Evolutionary conservation across 2,888 invertebrate species (phyloP).

Genomic region (Pilophorus perplexus): DNA sequence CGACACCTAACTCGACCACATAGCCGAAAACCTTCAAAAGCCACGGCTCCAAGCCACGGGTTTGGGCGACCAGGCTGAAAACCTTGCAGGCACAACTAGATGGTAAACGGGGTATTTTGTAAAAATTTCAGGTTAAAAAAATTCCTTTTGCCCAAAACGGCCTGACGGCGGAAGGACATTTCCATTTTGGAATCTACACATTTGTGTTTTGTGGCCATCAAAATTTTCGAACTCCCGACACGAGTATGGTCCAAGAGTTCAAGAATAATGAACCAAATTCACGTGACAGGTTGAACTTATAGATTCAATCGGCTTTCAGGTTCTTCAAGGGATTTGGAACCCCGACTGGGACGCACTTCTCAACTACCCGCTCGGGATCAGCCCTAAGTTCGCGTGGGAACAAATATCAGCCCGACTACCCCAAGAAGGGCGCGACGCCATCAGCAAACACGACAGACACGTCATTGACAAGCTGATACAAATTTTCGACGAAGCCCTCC

Average conservation of each 20-base stretch:
- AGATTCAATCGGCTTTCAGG: constrained; percentile 50
- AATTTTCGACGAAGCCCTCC: constrained; percentile 36
- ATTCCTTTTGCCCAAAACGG: too few relatives aligned
- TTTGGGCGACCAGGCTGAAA: too few relatives aligned
- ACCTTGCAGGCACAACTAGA: too few relatives aligned
- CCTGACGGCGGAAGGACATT: too few relatives aligned
- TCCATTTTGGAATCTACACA: too few relatives aligned
- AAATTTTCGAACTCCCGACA: too few relatives aligned
- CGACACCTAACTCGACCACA: too few relatives aligned
- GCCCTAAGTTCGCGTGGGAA: constrained; percentile 54
- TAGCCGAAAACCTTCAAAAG: too few relatives aligned
- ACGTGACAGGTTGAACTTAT: background rate
- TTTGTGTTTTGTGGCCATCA: too few relatives aligned
- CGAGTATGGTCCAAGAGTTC: background rate
- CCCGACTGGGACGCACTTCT: constrained; percentile 57
- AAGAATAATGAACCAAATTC: background rate
- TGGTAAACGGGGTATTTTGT: too few relatives aligned
- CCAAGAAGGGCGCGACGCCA: constrained; percentile 8
- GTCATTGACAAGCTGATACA: constrained; percentile 39
- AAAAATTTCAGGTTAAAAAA: too few relatives aligned
- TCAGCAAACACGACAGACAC: constrained; percentile 36
- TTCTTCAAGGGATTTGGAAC: constrained; percentile 55
- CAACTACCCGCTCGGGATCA: constrained; percentile 56
- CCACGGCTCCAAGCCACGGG: too few relatives aligned
- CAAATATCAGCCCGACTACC: constrained; percentile 55